A percentile compares a stretch with the other conserved stretches of the same genome.
phyloP scores from a whole-genome alignment of 1,140 invertebrate species.

The Cryptotermes secundus region DNA sequence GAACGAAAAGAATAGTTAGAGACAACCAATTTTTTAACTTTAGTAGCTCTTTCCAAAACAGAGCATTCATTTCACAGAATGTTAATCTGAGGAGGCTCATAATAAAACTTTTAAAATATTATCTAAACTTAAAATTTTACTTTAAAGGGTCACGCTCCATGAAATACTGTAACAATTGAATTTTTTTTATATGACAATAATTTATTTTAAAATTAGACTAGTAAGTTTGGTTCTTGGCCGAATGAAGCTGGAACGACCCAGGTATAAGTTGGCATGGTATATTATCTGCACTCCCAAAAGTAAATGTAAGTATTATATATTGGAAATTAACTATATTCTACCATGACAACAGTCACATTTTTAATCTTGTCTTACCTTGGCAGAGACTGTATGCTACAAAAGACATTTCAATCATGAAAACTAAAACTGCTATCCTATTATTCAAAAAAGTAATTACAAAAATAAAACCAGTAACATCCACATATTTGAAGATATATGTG shows the following conservation, averaged over 20 bases:
- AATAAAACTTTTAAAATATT: neutral
- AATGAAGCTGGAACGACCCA: constrained; percentile 14
- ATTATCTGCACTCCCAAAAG: neutral
- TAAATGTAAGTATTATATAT: neutral
- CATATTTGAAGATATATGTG: neutral
- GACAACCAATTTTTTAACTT: neutral
- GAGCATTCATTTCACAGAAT: neutral
- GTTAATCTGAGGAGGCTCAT: neutral
- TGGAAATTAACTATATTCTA: constrained; percentile 18
- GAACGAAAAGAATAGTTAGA: neutral
- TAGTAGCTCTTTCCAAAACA: neutral
- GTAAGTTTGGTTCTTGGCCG: neutral
- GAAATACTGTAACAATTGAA: neutral
- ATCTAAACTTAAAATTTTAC: neutral
- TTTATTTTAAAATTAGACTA: neutral
- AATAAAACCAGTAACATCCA: neutral
- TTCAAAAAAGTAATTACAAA: neutral
- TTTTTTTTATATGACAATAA: neutral
- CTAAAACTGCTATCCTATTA: neutral
- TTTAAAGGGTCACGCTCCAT: constrained; percentile 1
- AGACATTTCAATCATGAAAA: constrained; percentile 39
- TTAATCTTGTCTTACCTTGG: constrained; percentile 49
- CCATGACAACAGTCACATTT: constrained; percentile 7
- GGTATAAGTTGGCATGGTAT: neutral
- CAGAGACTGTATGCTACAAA: constrained; percentile 56